phyloP scores from a whole-genome alignment of 2,888 invertebrate species.

The Polyommatus iphigenia region DNA sequence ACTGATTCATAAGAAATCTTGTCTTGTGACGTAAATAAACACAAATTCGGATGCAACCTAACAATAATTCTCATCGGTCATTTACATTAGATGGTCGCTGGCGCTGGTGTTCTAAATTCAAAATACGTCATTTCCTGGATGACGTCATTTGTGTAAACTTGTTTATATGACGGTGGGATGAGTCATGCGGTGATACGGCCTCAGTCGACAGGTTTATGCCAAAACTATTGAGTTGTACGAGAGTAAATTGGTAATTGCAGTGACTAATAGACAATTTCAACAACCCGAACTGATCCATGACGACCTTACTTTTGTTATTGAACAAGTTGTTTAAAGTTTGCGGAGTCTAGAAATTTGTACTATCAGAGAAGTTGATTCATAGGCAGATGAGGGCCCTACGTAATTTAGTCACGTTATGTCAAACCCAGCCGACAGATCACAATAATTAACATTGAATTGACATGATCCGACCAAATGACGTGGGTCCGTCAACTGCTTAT shows the following conservation, averaged over 20 bases:
- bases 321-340: too few species aligned
- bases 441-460: too few species aligned
- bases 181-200: background rate
- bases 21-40: background rate
- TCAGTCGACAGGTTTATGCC: slow-evolving; percentile 5
- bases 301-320: background rate
- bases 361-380: too few species aligned
- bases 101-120: background rate
- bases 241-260: slow-evolving; percentile 2
- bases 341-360: too few species aligned
- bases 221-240: background rate
- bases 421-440: too few species aligned
- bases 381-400: too few species aligned
- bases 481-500: too few species aligned
- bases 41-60: background rate
- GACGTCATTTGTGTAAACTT: slow-evolving; percentile 10
- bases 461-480: too few species aligned
- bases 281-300: background rate
- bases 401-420: too few species aligned
- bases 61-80: background rate
- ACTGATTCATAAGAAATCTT: slow-evolving; percentile 4
- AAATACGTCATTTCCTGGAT: slow-evolving; percentile 1
- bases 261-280: background rate
- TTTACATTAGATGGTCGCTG: background rate
- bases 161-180: slow-evolving; percentile 1